A percentile compares a stretch with the other conserved stretches of the same genome.
Conservation (phyloP, 2,888 invertebrate genomes). For the Morpho helenor region DNA sequence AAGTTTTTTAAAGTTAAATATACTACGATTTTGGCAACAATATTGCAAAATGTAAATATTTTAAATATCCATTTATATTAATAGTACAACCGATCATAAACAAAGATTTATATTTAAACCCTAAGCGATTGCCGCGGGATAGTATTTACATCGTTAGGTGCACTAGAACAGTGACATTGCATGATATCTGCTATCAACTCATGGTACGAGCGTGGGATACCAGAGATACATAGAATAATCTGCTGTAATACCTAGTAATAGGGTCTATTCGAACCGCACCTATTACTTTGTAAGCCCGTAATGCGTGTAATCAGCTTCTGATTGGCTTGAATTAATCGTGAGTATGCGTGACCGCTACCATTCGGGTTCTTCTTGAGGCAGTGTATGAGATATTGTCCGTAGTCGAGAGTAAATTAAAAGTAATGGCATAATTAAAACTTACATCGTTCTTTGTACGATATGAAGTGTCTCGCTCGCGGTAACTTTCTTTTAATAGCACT, state of each 20-base stretch:
- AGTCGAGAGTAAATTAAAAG: conserved; percentile 64
- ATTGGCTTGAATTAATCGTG: conserved; percentile 78
- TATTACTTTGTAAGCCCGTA: conserved; percentile 54
- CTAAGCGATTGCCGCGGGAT: conserved; percentile 28
- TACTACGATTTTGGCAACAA: too few relatives aligned
- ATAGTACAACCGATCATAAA: conserved; percentile 10
- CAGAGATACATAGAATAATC: conserved; percentile 27
- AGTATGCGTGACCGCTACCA: conserved; percentile 74
- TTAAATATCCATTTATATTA: too few relatives aligned
- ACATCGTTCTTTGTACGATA: conserved; percentile 51
- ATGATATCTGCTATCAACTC: conserved; percentile 59
- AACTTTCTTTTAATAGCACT: conserved; percentile 38
- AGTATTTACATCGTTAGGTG: conserved; percentile 37
- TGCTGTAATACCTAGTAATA: conserved; percentile 36
- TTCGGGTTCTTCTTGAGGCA: conserved; percentile 49
- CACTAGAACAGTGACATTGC: conserved; percentile 51
- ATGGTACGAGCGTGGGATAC: conserved; percentile 17
- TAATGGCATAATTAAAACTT: conserved; percentile 72
- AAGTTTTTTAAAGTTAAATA: too few relatives aligned
- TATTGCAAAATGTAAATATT: too few relatives aligned
- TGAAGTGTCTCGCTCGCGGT: conserved; percentile 38
- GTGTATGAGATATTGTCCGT: conserved; percentile 64
- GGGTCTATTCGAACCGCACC: conserved; percentile 32
- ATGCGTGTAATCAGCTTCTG: conserved; percentile 76
- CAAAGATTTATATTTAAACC: conserved; percentile 23